Evolutionary conservation across 1,140 invertebrate species (phyloP).

Genomic region (Coboldia fuscipes): DNA sequence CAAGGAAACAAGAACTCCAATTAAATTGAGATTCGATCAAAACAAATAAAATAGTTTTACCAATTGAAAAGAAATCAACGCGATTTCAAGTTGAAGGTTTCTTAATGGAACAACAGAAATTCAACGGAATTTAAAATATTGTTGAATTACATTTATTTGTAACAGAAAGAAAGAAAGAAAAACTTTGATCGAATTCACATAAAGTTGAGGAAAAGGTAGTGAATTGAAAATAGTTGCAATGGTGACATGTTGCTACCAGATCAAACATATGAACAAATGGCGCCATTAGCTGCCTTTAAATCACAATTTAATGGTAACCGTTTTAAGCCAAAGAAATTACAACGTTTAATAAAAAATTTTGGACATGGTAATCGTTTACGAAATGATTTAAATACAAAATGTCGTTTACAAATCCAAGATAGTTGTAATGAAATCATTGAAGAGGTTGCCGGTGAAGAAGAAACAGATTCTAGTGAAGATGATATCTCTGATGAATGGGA

Average conservation of each 20-base stretch:
- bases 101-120: too few species aligned
- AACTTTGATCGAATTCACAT: too few species aligned
- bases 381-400: not conserved
- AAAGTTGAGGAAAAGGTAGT: too few species aligned
- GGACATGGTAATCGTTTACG: not conserved
- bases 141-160: too few species aligned
- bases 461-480: not conserved
- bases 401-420: not conserved
- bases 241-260: slow-evolving; percentile 35
- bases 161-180: too few species aligned
- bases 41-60: too few species aligned
- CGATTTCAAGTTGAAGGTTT: too few species aligned
- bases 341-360: slow-evolving; percentile 3
- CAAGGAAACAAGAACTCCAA: too few species aligned
- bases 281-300: slow-evolving; percentile 6
- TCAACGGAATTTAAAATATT: too few species aligned
- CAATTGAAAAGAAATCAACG: too few species aligned
- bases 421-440: not conserved
- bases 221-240: too few species aligned
- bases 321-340: not conserved
- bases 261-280: slow-evolving; percentile 35
- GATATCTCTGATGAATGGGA: not conserved
- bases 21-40: too few species aligned
- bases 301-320: not conserved
- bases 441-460: not conserved